Base-by-base conservation (phyloP, 2,888 invertebrate genomes). In the Dryobota labecula region DNA sequence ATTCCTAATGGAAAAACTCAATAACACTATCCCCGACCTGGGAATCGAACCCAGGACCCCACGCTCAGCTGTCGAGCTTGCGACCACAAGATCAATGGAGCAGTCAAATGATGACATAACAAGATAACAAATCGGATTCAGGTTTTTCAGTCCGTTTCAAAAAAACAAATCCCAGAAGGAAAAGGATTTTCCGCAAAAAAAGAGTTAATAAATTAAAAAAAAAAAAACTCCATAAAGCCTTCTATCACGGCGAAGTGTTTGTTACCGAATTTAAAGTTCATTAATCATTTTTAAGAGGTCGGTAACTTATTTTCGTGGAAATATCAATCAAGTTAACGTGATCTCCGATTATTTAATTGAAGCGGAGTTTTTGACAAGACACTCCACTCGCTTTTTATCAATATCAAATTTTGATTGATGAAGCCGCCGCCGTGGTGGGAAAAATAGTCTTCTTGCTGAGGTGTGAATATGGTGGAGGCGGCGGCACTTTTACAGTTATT, bases 311-410 rank as follows among this genome's bases (percentile, higher is more conserved):
- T 81, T 83, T 80, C 68, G 66, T 57, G 65, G 68, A 73, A 74
- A 76, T 86, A 87, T 87, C 87, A 83, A 86, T 86, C 88, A 86
- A 87, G 77, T 82, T 82, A 85, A 76, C 81, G 77, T 76, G 71
- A 76, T 68, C 78, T 54, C 78, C 82, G 86, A 85, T 88, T 86
- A 84, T 88, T 84, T 87, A 85, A 87, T 85, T 84, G 85, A 70
- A 78, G 82, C 84, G 80, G 75, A 81, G 82, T 81, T 85, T 86
- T 83, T 78, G 82, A 84, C 87, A 84, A 85, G 87, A 82, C 73
- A 76, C 82, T 82, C 70, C 73, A 70, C 76, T 76, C 70, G 65
- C 73, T 78, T 80, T 85, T 87, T 83, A 82, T 85, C 81, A 84
- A 78, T 85, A 77, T 78, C 73, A 80, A 70, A 78, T 83, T 78